Evolutionary conservation across 1,140 invertebrate species (phyloP).

Genomic region (Pachyrhynchus sulphureomaculatus): DNA sequence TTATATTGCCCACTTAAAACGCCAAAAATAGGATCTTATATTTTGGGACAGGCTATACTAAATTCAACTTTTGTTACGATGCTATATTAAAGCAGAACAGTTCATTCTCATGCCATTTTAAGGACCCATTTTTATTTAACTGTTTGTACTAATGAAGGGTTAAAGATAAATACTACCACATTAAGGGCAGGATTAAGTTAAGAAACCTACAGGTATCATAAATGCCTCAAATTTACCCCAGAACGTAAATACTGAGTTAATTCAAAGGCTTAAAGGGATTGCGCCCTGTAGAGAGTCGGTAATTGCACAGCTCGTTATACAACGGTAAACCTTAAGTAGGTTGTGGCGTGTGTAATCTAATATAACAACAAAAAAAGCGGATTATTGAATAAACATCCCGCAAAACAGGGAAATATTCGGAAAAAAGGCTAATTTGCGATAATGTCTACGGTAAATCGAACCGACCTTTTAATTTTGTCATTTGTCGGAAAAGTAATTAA

Average conservation of each 20-base stretch:
- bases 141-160: too few relatives aligned
- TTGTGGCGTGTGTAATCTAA: slow-evolving; percentile 2
- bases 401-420: slow-evolving; percentile 3
- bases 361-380: neutral
- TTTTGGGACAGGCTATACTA: too few relatives aligned
- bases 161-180: too few relatives aligned
- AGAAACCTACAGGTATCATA: neutral
- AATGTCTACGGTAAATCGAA: neutral
- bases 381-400: slow-evolving; percentile 11
- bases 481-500: slow-evolving; percentile 22
- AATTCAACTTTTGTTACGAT: too few relatives aligned
- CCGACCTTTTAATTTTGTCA: neutral
- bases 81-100: too few relatives aligned
- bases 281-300: slow-evolving; percentile 4
- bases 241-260: slow-evolving; percentile 2
- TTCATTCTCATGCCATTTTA: too few relatives aligned
- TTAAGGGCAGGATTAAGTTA: slow-evolving; percentile 1
- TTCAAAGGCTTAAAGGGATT: slow-evolving; percentile 11
- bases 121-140: too few relatives aligned
- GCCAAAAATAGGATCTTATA: too few relatives aligned
- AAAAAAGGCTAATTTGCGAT: slow-evolving; percentile 14
- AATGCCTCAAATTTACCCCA: slow-evolving; percentile 2
- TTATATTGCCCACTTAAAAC: too few relatives aligned
- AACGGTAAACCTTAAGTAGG: slow-evolving; percentile 9
- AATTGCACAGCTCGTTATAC: slow-evolving; percentile 8